Conservation (phyloP, 37 sponge, comb jelly and placozoan genomes). For the Oopsacas minuta region DNA sequence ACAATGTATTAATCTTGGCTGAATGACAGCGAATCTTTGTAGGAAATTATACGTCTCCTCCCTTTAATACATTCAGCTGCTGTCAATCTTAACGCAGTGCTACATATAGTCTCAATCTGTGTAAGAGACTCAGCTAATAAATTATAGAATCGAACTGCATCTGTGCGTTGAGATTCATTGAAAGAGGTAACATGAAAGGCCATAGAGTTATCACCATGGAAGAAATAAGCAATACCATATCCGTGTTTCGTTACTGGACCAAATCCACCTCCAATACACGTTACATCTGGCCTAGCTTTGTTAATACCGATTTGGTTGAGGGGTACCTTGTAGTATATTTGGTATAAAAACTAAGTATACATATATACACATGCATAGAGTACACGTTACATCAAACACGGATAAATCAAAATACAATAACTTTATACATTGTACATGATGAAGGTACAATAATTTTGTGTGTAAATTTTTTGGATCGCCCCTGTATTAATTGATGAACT, state of each 20-base stretch:
- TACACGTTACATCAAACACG: too few species aligned
- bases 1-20: too few species aligned
- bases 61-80: not conserved
- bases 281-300: conserved; percentile 29
- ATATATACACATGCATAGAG: too few species aligned
- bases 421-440: too few species aligned
- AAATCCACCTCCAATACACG: conserved; percentile 86
- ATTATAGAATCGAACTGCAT: not conserved
- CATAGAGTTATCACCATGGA: not conserved
- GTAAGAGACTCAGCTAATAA: not conserved
- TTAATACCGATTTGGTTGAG: conserved; percentile 34
- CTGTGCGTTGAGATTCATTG: conserved; percentile 8
- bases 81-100: not conserved
- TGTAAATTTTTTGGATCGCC: too few species aligned
- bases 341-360: too few species aligned
- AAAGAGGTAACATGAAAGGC: not conserved
- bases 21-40: too few species aligned
- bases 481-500: too few species aligned
- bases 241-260: conserved; percentile 63
- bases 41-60: not conserved
- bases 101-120: not conserved
- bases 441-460: too few species aligned
- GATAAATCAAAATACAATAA: too few species aligned
- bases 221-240: not conserved
- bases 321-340: too few species aligned